Conservation (phyloP, 2,797 vertebrate species). For the Pangasius krempfi region DNA sequence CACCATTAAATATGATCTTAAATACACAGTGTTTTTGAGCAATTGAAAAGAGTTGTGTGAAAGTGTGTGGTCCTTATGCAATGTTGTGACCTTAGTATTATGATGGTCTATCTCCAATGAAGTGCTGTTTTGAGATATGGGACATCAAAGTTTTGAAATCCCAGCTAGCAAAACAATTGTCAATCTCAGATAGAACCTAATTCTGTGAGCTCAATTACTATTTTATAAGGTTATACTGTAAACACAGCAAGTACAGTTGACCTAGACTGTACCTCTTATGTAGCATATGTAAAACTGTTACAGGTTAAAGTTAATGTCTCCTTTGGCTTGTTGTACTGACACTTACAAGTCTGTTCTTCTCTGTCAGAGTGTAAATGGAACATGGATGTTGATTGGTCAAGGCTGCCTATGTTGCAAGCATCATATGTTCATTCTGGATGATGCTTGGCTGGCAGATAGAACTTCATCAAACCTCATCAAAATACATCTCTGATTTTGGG, state of each 20-base stretch:
- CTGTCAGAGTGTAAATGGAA: not conserved
- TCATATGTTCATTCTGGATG: not conserved
- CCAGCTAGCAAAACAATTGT: not conserved
- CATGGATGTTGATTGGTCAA: not conserved
- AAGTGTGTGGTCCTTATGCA: not conserved
- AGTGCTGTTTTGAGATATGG: not conserved
- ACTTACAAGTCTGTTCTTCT: not conserved
- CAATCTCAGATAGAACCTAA: not conserved
- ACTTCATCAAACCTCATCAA: not conserved
- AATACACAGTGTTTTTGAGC: not conserved
- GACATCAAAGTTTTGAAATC: not conserved
- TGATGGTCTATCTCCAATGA: not conserved
- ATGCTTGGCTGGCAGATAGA: not conserved
- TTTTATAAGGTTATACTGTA: not conserved
- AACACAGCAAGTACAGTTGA: not conserved
- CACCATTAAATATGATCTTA: not conserved
- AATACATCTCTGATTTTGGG: not conserved
- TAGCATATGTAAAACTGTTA: not conserved
- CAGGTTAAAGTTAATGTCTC: not conserved
- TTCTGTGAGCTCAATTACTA: not conserved
- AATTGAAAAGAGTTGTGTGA: not conserved
- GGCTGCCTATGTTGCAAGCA: not conserved
- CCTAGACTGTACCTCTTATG: not conserved
- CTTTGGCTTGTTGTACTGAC: not conserved
- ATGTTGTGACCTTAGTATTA: not conserved